phyloP scores from a whole-genome alignment of 2,113 vertebrate genomes.

The Hypomesus transpacificus region DNA sequence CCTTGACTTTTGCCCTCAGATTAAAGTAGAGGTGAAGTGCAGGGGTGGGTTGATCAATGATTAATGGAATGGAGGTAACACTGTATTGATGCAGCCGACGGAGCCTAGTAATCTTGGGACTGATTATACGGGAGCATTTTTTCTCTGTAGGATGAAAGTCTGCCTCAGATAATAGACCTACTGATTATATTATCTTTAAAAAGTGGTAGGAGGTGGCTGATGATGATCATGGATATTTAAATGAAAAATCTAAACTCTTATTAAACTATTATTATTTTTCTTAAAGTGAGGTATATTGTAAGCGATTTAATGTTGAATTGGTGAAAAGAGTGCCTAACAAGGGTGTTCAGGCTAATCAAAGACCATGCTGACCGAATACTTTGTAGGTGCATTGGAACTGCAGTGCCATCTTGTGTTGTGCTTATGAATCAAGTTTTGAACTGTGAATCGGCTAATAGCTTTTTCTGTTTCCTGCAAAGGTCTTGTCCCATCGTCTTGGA shows the following conservation, averaged over 20 bases:
- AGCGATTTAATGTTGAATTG: too few species aligned
- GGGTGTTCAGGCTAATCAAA: background rate
- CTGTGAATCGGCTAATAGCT: background rate
- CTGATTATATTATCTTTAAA: too few species aligned
- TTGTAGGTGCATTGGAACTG: background rate
- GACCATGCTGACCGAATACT: too few species aligned
- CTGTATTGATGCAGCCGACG: constrained; percentile 19
- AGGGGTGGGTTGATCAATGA: constrained; percentile 58
- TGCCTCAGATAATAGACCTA: too few species aligned
- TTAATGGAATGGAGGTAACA: constrained; percentile 55
- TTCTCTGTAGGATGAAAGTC: too few species aligned
- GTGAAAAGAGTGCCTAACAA: background rate
- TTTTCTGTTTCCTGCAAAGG: background rate
- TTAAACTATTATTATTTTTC: too few species aligned
- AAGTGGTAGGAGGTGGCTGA: too few species aligned
- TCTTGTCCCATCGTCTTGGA: too few species aligned
- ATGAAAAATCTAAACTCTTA: too few species aligned
- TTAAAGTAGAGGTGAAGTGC: constrained; percentile 52
- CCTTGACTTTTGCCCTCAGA: constrained; percentile 65
- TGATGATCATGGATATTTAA: too few species aligned
- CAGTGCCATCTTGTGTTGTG: constrained; percentile 11
- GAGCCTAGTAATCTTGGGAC: background rate
- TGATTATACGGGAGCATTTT: background rate
- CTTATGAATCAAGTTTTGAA: background rate
- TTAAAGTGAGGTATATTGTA: too few species aligned